phyloP scores from a whole-genome alignment of 1,140 invertebrate species.

The Rhizoglyphus robini region DNA sequence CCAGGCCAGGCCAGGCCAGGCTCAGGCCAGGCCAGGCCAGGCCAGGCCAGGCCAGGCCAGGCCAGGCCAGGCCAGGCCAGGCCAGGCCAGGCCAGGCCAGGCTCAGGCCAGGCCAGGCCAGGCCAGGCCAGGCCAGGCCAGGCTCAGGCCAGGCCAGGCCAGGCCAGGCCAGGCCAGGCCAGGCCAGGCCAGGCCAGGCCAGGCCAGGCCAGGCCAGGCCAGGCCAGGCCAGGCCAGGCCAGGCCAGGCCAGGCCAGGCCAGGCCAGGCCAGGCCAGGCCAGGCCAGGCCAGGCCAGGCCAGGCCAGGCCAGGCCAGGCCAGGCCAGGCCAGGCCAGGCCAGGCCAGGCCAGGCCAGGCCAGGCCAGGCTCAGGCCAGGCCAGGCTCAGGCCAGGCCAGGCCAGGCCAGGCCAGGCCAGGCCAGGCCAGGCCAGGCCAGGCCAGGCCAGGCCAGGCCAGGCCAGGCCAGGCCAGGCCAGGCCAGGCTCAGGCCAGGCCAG shows the following conservation, averaged over 20 bases:
- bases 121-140: conserved; percentile 27
- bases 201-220: conserved; percentile 27
- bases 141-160: conserved; percentile 25
- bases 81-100: conserved; percentile 26
- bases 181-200: conserved; percentile 25
- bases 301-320: conserved; percentile 27
- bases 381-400: conserved; percentile 24
- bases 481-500: conserved; percentile 25
- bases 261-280: conserved; percentile 25
- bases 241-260: conserved; percentile 27
- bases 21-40: conserved; percentile 27
- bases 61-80: conserved; percentile 28
- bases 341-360: conserved; percentile 23
- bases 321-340: conserved; percentile 26
- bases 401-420: conserved; percentile 26
- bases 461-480: conserved; percentile 29
- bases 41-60: conserved; percentile 27
- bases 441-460: conserved; percentile 26
- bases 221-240: conserved; percentile 26
- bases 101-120: conserved; percentile 27
- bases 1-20: conserved; percentile 26
- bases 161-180: conserved; percentile 20
- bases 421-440: conserved; percentile 29
- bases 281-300: conserved; percentile 28
- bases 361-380: conserved; percentile 27